phyloP scores from a whole-genome alignment of 2,113 vertebrate species.

The Lepisosteus osseus region DNA sequence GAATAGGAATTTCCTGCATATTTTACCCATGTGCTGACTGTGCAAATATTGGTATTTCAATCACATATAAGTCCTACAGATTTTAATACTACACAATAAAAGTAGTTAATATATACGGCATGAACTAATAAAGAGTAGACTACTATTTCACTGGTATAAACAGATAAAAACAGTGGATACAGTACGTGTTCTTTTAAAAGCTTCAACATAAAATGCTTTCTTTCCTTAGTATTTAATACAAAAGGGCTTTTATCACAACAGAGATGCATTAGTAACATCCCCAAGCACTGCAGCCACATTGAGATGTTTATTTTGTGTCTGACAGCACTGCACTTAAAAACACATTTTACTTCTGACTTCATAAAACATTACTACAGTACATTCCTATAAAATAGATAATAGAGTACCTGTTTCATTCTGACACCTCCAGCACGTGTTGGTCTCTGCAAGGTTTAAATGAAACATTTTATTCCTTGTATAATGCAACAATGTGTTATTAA shows the following conservation, averaged over 20 bases:
- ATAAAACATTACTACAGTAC: slow-evolving; percentile 7
- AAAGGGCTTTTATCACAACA: no score
- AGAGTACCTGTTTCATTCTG: slow-evolving; percentile 74
- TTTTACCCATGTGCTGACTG: no score
- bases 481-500: slow-evolving; percentile 25
- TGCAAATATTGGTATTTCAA: background rate
- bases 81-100: background rate
- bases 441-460: slow-evolving; percentile 65
- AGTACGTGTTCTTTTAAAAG: slow-evolving; percentile 22
- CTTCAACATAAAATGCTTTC: slow-evolving; percentile 21
- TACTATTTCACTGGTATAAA: no score
- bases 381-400: slow-evolving; percentile 22
- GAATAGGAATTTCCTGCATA: no score
- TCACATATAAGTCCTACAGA: background rate
- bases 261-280: no score
- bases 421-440: slow-evolving; percentile 77
- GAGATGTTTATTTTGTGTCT: no score
- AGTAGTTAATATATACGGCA: background rate
- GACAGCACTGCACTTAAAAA: no score
- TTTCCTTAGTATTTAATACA: no score
- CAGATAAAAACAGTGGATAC: no score
- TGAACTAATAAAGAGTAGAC: background rate
- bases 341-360: background rate
- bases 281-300: no score
- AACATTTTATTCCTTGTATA: slow-evolving; percentile 48